phyloP scores from a whole-genome alignment of 2,797 vertebrate genomes.

The Coccyzus lansbergi region DNA sequence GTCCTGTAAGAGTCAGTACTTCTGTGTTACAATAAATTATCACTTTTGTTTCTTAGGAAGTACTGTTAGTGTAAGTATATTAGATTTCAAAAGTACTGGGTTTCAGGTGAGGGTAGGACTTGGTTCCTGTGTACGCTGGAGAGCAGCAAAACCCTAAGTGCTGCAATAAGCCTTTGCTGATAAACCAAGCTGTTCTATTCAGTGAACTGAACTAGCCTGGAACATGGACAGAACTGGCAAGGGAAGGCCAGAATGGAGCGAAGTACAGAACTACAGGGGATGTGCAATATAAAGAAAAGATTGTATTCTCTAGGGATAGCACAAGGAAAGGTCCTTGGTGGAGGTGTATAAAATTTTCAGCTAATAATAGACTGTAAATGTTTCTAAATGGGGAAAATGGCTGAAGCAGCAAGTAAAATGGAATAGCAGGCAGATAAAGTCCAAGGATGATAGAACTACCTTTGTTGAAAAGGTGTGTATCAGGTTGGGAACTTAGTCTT shows the following conservation, averaged over 20 bases:
- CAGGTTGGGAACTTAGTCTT: not conserved
- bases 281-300: not conserved
- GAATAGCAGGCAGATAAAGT: not conserved
- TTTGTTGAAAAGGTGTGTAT: no score
- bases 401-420: slow-evolving; percentile 31
- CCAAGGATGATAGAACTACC: not conserved
- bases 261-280: not conserved
- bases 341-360: not conserved
- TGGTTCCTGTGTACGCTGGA: not conserved
- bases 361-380: not conserved
- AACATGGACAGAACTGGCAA: not conserved
- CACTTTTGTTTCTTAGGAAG: not conserved
- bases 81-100: not conserved
- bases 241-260: not conserved
- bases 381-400: not conserved
- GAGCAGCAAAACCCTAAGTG: not conserved
- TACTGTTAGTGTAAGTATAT: not conserved
- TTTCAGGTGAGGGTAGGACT: not conserved
- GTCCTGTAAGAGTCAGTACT: not conserved
- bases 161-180: not conserved
- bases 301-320: not conserved
- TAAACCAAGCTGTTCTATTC: not conserved
- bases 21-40: not conserved
- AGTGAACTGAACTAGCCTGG: not conserved
- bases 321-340: not conserved